Evolutionary conservation across 2,797 vertebrate species (phyloP), one percentile per base, ranked within the genome.

Genomic region (Macrochelys suwanniensis): DNA sequence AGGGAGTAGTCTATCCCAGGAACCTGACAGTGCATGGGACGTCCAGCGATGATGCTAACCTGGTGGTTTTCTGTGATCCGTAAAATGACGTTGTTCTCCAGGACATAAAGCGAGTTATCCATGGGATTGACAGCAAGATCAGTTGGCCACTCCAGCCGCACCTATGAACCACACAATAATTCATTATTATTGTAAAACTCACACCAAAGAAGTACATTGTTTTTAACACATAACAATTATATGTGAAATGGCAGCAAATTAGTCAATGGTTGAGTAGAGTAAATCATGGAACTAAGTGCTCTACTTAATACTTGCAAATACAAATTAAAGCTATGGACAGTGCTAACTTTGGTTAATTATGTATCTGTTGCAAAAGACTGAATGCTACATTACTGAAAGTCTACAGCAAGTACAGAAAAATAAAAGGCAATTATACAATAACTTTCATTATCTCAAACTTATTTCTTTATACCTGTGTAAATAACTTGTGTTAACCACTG

Each of bases 41-140:
- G 98, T 33, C 99, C 99, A 1, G 99, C 99, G 78, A 99, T 99
- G 97, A 99, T 99, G 99, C 99, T 99, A 97, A 99, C 99, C 98
- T 99, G 99, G 98, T 99, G 99, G 97, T 99, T 99, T 98, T 99
- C 99, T 6, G 99, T 99, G 98, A 99, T 99, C 96, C 99, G 99
- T 21, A 99, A 98, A 98, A 99, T 99, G 97, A 99, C 99, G 84
- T 99, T 99, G 98, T 99, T 99, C 97, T 99, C 99, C 96, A 99
- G 98, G 83, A 99, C 99, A 59, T 99, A 99, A 95, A 99, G 98
- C 54, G 99, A 99, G 97, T 99, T 99, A 98, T 99, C 99, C 99
- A 99, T 99, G 91, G 99, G 99, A 97, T 99, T 99, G 97, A 99
- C 99, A 37, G 99, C 99, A 88, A 99, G 98, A 98, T 99, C 99